Evolutionary conservation across 2,797 vertebrate species (phyloP), one percentile per base, ranked within the genome.

Genomic region (Girardinus metallicus): DNA sequence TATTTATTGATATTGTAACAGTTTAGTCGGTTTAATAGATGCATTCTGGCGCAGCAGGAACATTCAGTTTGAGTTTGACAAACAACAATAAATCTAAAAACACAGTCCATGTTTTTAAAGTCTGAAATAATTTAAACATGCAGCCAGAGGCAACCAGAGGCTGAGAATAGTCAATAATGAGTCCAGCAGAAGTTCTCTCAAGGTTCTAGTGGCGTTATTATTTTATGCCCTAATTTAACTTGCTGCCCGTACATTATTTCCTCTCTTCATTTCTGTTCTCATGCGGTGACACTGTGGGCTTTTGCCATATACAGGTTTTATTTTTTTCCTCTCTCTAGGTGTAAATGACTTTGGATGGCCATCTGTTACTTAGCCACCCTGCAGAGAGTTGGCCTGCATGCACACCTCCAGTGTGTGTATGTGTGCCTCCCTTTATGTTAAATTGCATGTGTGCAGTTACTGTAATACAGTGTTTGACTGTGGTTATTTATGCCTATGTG

Each of bases 311-410:
- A 85, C 84, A 86, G 86, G 79, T 89, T 89, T 85, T 76, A 84
- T 80, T 88, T 80, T 86, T 71, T 82, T 87, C 78, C 73, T 77
- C 88, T 88, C 83, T 92, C 87, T 91, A 91, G 92, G 93, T 95
- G 92, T 95, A 94, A 95, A 95, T 95, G 94, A 95, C 94, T 94
- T 95, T 95, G 93, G 92, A 90, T 77, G 88, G 88, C 94, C 94
- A 95, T 95, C 94, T 95, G 94, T 94, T 95, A 91, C 88, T 85
- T 34, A 90, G 93, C 92, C 92, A 79, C 92, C 94, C 93, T 92
- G 93, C 93, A 88, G 94, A 93, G 92, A 95, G 89, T 90, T 94
- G 93, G 94, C 94, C 94, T 94, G 92, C 80, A 92, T 93, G 90
- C 89, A 23, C 89, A 91, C 91, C 90, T 90, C 85, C 88, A 87